These are phyloP conservation scores for Drosophila neonasuta DNA, from an alignment of 2,888 invertebrate species.

Conservation along the genomic window DNA sequence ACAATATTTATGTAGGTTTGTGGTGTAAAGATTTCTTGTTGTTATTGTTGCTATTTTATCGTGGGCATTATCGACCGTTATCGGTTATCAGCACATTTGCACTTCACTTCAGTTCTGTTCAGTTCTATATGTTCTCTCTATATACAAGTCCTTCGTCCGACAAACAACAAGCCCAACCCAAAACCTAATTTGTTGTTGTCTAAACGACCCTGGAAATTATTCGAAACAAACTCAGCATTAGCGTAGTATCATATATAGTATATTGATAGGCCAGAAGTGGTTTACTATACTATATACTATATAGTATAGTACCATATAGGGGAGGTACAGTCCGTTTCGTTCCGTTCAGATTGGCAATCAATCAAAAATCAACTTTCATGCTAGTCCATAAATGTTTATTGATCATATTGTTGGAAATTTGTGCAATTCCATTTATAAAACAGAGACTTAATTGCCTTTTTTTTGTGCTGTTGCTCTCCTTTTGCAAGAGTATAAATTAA, in stretches of 20 bases:
- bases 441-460: conserved; percentile 40
- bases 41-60: conserved; percentile 56
- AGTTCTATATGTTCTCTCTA: background rate
- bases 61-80: conserved; percentile 44
- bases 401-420: conserved; percentile 47
- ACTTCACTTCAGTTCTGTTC: conserved; percentile 7
- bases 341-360: conserved; percentile 44
- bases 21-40: conserved; percentile 23
- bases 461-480: background rate
- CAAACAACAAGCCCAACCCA: conserved; percentile 8
- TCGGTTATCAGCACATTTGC: conserved; percentile 68
- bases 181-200: conserved; percentile 22
- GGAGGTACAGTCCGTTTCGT: conserved; percentile 31
- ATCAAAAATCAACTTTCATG: conserved; percentile 63
- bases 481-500: conserved; percentile 38
- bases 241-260: background rate
- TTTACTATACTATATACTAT: conserved; percentile 10
- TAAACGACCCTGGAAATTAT: conserved; percentile 22
- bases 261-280: conserved; percentile 1
- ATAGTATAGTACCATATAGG: background rate
- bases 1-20: conserved; percentile 14
- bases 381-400: conserved; percentile 66
- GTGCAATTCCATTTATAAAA: conserved; percentile 35
- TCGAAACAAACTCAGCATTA: background rate
- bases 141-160: conserved; percentile 55